phyloP scores from a whole-genome alignment of 2,113 vertebrate species.

The Fulmarus glacialis region DNA sequence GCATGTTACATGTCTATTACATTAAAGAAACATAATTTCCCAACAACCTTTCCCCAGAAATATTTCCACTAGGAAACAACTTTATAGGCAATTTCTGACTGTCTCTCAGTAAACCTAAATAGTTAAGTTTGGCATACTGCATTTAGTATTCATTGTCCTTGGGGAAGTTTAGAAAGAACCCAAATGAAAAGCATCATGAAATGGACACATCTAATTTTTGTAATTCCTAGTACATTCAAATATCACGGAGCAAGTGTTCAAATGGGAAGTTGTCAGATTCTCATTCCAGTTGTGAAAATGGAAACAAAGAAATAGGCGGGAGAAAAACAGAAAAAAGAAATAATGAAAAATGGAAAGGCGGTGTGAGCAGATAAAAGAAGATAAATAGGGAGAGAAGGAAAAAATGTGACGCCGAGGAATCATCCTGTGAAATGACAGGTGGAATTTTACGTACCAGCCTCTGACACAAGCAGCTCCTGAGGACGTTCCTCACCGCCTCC shows the following conservation, averaged over 20 bases:
- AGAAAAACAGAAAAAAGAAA: background rate
- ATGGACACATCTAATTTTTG: background rate
- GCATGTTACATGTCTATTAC: background rate
- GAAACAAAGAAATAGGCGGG: background rate
- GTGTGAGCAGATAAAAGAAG: background rate
- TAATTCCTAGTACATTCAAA: background rate
- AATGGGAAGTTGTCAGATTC: background rate
- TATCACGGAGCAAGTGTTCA: background rate
- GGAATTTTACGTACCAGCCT: background rate
- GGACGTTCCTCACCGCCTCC: background rate
- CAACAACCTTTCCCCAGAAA: background rate
- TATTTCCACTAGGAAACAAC: background rate
- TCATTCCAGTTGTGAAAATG: background rate
- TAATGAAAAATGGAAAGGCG: background rate
- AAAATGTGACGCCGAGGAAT: background rate
- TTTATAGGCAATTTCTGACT: background rate
- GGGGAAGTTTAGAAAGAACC: background rate
- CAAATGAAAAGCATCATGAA: background rate
- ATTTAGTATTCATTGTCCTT: background rate
- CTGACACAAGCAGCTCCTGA: rapidly evolving
- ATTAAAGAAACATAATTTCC: background rate
- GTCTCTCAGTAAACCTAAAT: background rate
- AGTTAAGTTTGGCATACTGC: background rate
- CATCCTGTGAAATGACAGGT: background rate
- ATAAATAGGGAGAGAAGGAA: background rate